Evolutionary conservation across 2,797 vertebrate species (phyloP).

Genomic region (Poeciliopsis gracilis): DNA sequence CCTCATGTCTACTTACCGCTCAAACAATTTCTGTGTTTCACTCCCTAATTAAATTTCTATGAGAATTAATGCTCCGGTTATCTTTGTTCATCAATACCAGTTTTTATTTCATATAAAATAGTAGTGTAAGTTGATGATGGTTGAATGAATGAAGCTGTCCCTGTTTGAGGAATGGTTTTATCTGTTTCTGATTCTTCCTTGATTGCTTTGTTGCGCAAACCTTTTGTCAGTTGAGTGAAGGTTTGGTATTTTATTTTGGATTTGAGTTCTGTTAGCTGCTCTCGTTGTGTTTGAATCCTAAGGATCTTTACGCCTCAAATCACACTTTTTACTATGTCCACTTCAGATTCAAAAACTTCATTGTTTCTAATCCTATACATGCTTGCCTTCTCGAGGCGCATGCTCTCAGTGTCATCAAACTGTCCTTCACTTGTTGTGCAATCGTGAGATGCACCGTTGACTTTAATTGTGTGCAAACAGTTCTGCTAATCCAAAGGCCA

Average conservation of each 20-base stretch:
- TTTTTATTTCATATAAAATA: neutral
- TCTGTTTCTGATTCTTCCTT: neutral
- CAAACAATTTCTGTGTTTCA: neutral
- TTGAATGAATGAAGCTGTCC: neutral
- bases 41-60: neutral
- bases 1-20: neutral
- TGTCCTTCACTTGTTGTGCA: conserved; percentile 41
- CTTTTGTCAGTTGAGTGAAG: neutral
- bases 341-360: conserved; percentile 13
- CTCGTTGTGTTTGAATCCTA: neutral
- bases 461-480: conserved; percentile 22
- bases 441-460: conserved; percentile 50
- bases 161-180: neutral
- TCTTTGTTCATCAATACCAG: neutral
- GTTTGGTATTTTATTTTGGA: neutral
- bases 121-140: neutral
- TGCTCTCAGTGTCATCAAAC: conserved; percentile 45
- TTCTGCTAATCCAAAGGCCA: conserved; percentile 34
- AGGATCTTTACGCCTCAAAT: neutral
- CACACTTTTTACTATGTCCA: neutral
- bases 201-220: conserved; percentile 16
- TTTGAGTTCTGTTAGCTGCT: neutral
- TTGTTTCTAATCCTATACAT: conserved; percentile 39
- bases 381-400: conserved; percentile 28
- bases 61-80: neutral